A percentile compares a stretch with the other conserved stretches of the same genome.
These are phyloP conservation scores for Sceloporus undulatus DNA, from an alignment of 2,113 vertebrate species.

Conservation along the genomic window DNA sequence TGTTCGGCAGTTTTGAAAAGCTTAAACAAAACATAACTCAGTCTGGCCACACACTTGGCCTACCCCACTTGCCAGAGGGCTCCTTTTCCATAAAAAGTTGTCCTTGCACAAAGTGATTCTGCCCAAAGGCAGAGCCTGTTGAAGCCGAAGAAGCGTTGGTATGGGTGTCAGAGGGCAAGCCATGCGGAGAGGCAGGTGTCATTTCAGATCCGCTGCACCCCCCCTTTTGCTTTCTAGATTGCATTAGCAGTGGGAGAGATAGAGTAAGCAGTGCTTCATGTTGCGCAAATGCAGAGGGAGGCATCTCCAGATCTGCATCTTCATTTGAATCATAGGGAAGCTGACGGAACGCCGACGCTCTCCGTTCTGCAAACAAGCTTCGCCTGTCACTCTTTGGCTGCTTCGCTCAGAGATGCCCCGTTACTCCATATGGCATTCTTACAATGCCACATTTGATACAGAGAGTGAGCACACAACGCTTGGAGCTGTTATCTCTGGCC, in stretches of 20 bases:
- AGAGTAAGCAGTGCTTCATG: neutral
- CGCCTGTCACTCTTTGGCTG: neutral
- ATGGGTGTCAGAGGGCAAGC: neutral
- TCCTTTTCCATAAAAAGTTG: neutral
- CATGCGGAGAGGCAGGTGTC: neutral
- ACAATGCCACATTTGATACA: neutral
- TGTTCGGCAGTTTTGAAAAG: neutral
- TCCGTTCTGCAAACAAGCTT: neutral
- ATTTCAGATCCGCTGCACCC: neutral
- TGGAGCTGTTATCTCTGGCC: constrained; percentile 16
- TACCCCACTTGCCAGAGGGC: neutral
- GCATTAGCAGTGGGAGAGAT: neutral
- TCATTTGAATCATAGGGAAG: neutral
- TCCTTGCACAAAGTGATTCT: neutral
- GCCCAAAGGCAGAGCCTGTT: neutral
- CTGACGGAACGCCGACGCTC: neutral
- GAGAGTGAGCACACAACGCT: neutral
- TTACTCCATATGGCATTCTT: constrained; percentile 27
- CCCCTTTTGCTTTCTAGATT: neutral
- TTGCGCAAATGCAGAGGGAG: too few species aligned
- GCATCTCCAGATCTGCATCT: neutral
- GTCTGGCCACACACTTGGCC: too few species aligned
- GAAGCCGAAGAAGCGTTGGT: neutral
- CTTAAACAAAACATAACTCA: neutral
- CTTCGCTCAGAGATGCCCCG: constrained; percentile 7